These are phyloP conservation scores for Leucophenga maculata DNA, from an alignment of 2,888 invertebrate species.

Conservation along the genomic window DNA sequence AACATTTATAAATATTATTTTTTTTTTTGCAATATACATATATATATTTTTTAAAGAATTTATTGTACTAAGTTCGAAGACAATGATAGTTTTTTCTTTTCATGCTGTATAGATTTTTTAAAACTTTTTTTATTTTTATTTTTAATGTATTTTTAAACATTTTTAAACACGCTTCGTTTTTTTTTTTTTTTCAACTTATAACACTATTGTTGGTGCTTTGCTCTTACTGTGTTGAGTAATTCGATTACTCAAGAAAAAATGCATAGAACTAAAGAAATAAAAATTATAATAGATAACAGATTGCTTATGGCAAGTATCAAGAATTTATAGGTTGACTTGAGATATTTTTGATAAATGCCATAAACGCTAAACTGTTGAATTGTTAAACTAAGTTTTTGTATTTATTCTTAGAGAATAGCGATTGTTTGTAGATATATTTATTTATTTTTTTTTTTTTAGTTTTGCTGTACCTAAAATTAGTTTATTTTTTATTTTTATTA, in stretches of 20 bases:
- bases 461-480: not conserved
- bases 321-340: not conserved
- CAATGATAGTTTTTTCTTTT: constrained; percentile 33
- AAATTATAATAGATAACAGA: constrained; percentile 11
- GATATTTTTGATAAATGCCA: not conserved
- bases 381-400: not conserved
- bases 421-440: constrained; percentile 23
- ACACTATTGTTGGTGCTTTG: constrained; percentile 69
- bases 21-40: constrained; percentile 11
- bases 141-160: constrained; percentile 16
- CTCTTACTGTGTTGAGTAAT: constrained; percentile 67
- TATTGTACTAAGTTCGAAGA: constrained; percentile 57
- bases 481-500: not conserved
- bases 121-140: constrained; percentile 8
- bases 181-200: constrained; percentile 50
- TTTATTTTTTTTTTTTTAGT: constrained; percentile 8
- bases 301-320: not conserved
- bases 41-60: constrained; percentile 43
- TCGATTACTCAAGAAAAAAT: constrained; percentile 55
- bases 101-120: constrained; percentile 31
- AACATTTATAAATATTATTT: constrained; percentile 53
- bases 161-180: too few relatives aligned
- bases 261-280: constrained; percentile 40
- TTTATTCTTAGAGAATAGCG: constrained; percentile 33
- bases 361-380: not conserved